These are phyloP conservation scores for Hydrocynus forskahlii DNA, from an alignment of 2,797 vertebrate genomes.

Conservation along the genomic window DNA sequence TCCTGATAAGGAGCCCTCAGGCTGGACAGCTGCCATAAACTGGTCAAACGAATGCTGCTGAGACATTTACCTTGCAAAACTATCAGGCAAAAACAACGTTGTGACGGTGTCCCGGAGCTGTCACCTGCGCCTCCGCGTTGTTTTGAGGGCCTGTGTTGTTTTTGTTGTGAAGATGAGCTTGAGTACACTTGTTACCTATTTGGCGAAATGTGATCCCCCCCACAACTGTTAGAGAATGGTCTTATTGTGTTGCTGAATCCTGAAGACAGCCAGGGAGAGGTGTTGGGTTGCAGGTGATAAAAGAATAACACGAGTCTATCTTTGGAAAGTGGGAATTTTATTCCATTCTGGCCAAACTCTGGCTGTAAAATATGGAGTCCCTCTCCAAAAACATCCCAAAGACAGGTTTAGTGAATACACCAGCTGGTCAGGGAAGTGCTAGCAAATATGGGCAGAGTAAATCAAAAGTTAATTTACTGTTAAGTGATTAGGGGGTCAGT, in stretches of 20 bases:
- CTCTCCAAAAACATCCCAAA: too few relatives aligned
- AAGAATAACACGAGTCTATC: background rate
- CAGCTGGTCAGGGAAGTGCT: too few relatives aligned
- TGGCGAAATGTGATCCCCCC: conserved; percentile 24
- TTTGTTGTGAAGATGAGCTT: background rate
- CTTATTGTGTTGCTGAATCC: conserved; percentile 34
- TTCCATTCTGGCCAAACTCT: too few relatives aligned
- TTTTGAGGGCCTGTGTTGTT: background rate
- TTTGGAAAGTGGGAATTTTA: too few relatives aligned
- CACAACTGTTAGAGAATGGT: conserved; percentile 9
- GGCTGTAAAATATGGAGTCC: too few relatives aligned
- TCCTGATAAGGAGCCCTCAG: conserved; percentile 1
- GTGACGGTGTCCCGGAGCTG: background rate
- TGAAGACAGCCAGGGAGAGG: background rate
- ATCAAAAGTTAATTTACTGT: too few relatives aligned
- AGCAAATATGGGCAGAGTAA: too few relatives aligned
- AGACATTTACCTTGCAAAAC: background rate
- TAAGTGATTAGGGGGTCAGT: too few relatives aligned
- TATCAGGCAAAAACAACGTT: background rate
- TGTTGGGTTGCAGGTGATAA: conserved; percentile 22
- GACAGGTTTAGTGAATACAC: too few relatives aligned
- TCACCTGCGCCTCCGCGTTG: background rate
- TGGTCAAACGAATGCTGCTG: background rate
- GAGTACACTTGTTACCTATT: conserved; percentile 6
- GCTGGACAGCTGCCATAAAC: background rate